Evolutionary conservation across 1,140 invertebrate species (phyloP).

Genomic region (Papilio aristodemus): DNA sequence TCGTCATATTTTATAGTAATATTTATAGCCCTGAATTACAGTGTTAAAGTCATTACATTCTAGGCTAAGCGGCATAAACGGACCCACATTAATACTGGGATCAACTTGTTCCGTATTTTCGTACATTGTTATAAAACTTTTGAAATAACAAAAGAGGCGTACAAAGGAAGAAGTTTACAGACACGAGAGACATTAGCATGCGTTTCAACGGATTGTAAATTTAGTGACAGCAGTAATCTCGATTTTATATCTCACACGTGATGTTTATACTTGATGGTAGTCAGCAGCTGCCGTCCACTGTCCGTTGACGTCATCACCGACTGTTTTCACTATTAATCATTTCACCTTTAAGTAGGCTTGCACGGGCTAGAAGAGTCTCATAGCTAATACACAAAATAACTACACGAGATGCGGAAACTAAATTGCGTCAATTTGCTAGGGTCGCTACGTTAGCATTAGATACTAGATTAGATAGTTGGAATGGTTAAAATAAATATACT

Average conservation of each 20-base stretch:
- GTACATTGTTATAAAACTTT: not conserved
- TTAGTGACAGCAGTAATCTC: slow-evolving; percentile 19
- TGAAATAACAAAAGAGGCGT: not conserved
- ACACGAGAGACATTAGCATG: slow-evolving; percentile 1
- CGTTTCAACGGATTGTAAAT: slow-evolving; percentile 18
- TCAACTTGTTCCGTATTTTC: not conserved
- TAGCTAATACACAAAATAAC: too few species aligned
- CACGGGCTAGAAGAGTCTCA: too few species aligned
- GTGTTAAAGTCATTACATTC: too few species aligned
- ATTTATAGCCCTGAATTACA: too few species aligned
- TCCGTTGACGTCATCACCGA: not conserved
- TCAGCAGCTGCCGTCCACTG: not conserved
- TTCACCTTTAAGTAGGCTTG: not conserved
- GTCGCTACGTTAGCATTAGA: too few species aligned
- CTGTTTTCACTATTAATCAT: not conserved
- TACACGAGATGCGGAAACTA: too few species aligned
- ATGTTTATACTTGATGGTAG: not conserved
- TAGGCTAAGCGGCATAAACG: too few species aligned
- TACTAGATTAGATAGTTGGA: too few species aligned
- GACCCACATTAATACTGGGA: too few species aligned
- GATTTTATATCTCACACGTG: slow-evolving; percentile 21
- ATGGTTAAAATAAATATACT: too few species aligned
- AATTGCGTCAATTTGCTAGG: too few species aligned
- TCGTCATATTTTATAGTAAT: too few species aligned
- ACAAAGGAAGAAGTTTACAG: not conserved